phyloP scores from a whole-genome alignment of 2,797 vertebrate genomes.

The Lagocephalus sceleratus region DNA sequence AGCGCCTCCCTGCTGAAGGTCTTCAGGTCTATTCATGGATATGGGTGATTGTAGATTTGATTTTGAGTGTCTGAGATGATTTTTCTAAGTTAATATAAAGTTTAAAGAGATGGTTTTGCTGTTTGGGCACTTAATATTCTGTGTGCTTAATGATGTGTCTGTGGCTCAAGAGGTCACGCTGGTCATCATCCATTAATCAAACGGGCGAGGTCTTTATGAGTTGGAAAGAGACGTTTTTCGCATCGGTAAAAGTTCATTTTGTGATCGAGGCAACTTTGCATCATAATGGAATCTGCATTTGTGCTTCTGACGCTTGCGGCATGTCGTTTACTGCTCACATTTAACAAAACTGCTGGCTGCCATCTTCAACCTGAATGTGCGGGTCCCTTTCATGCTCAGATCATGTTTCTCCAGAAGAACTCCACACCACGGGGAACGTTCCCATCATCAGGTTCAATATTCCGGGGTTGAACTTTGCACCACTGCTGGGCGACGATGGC shows the following conservation, averaged over 20 bases:
- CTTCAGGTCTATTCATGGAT: slow-evolving; percentile 84
- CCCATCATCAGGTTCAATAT: not conserved
- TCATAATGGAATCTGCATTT: slow-evolving; percentile 79
- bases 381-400: slow-evolving; percentile 82
- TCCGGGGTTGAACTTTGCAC: not conserved
- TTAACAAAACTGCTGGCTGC: slow-evolving; percentile 82
- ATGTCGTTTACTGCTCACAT: slow-evolving; percentile 85
- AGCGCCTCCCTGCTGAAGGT: slow-evolving; percentile 77
- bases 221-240: slow-evolving; percentile 61
- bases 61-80: slow-evolving; percentile 79
- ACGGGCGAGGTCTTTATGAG: slow-evolving; percentile 54
- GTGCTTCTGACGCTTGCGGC: slow-evolving; percentile 90
- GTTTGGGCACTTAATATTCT: slow-evolving; percentile 84
- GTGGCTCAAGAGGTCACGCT: slow-evolving; percentile 71
- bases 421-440: not conserved
- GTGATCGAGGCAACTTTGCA: slow-evolving; percentile 78
- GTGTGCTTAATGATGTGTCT: slow-evolving; percentile 70
- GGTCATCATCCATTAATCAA: slow-evolving; percentile 75
- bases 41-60: slow-evolving; percentile 86
- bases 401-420: slow-evolving; percentile 59
- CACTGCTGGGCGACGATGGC: too few species aligned
- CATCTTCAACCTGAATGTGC: slow-evolving; percentile 85
- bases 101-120: slow-evolving; percentile 76
- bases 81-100: slow-evolving; percentile 65
- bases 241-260: slow-evolving; percentile 83